phyloP scores from a whole-genome alignment of 2,797 vertebrate genomes.

The Characodon lateralis region DNA sequence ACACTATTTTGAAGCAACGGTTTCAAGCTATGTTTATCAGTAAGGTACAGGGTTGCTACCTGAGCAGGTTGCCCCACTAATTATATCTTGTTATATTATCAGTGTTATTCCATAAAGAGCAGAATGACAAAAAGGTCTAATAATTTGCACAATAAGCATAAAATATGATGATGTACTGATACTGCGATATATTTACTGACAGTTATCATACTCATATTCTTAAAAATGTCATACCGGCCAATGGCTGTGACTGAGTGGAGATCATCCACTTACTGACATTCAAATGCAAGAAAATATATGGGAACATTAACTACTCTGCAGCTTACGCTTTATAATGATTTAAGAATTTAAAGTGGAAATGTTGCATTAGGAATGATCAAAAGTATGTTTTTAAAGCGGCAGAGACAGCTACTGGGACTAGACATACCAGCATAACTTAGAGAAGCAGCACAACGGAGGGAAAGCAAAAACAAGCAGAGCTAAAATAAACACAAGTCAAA shows the following conservation, averaged over 20 bases:
- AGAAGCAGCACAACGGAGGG: slow-evolving; percentile 30
- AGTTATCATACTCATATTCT: neutral
- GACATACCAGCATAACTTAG: slow-evolving; percentile 51
- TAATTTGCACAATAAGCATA: neutral
- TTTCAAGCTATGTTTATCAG: too few species aligned
- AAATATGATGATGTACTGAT: neutral
- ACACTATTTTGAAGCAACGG: too few species aligned
- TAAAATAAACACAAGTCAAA: slow-evolving; percentile 49
- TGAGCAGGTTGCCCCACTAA: neutral
- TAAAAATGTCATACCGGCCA: neutral
- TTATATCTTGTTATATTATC: too few species aligned
- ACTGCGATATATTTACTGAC: too few species aligned
- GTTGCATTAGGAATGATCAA: slow-evolving; percentile 56
- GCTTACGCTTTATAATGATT: neutral
- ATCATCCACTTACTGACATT: neutral
- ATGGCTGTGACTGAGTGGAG: neutral
- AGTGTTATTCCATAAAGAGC: too few species aligned
- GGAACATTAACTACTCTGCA: neutral
- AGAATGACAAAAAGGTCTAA: too few species aligned
- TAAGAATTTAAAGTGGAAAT: slow-evolving; percentile 13
- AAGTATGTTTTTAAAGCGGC: slow-evolving; percentile 36
- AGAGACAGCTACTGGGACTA: slow-evolving; percentile 39
- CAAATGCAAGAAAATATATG: neutral
- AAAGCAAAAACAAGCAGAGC: slow-evolving; percentile 46
- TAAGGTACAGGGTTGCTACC: neutral